Evolutionary conservation across 1,140 invertebrate species (phyloP).

Genomic region (Helicoverpa armigera): DNA sequence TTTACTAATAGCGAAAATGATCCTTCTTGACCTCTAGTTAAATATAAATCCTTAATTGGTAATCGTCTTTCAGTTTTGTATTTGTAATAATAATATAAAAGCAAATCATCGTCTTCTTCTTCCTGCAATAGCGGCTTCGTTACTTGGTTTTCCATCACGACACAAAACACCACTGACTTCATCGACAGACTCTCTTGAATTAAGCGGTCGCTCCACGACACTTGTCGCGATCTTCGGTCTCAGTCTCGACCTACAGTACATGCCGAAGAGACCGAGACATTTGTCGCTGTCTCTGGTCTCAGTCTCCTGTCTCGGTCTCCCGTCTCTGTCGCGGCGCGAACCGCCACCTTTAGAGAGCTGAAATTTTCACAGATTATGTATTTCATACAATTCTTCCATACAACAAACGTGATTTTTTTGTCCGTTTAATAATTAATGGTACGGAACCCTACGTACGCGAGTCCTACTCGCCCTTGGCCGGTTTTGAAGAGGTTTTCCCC

Average conservation of each 20-base stretch:
- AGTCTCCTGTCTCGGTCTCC: conserved; percentile 11
- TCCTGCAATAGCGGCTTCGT: background rate
- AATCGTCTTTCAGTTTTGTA: conserved; percentile 12
- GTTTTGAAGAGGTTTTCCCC: too few species aligned
- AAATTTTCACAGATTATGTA: too few species aligned
- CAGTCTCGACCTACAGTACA: conserved; percentile 22
- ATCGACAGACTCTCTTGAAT: conserved; percentile 2
- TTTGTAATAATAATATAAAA: conserved; percentile 22
- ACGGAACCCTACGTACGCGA: too few species aligned
- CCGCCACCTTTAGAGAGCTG: background rate
- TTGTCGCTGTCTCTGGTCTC: conserved; percentile 11
- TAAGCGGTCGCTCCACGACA: conserved; percentile 14
- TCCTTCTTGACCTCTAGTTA: conserved; percentile 24
- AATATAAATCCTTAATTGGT: conserved; percentile 14
- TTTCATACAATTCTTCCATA: too few species aligned
- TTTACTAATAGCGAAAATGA: conserved; percentile 15
- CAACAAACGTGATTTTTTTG: too few species aligned
- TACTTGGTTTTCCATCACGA: conserved; percentile 14
- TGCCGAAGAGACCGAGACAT: conserved; percentile 12
- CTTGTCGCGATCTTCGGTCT: conserved; percentile 16
- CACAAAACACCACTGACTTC: conserved; percentile 14
- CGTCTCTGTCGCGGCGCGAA: background rate
- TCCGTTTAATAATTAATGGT: too few species aligned
- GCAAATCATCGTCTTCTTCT: conserved; percentile 19
- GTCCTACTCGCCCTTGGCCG: too few species aligned